Conservation (phyloP, 2,797 vertebrate species). For the Spea hammondii region DNA sequence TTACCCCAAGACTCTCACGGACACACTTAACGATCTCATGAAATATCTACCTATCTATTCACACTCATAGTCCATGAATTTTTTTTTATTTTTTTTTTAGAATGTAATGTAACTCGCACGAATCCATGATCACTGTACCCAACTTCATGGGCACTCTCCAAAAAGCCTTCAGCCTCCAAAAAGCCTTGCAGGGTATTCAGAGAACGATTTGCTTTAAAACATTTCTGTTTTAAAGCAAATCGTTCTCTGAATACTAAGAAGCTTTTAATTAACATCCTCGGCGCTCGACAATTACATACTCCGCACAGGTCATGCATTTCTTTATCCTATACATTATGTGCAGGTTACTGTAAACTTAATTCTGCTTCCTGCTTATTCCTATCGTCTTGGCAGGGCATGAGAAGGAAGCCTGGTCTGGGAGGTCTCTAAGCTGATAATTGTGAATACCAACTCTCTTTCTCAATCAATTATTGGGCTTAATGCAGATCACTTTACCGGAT, state of each 20-base stretch:
- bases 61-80: too few relatives aligned
- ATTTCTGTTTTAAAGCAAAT: neutral
- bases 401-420: conserved; percentile 17
- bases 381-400: conserved; percentile 35
- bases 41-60: too few relatives aligned
- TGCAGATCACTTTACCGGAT: conserved; percentile 42
- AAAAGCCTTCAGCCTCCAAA: neutral
- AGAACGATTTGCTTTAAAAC: too few relatives aligned
- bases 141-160: neutral
- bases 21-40: too few relatives aligned
- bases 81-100: too few relatives aligned
- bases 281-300: neutral
- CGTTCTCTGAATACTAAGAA: neutral
- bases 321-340: neutral
- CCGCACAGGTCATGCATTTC: neutral
- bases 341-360: conserved; percentile 7
- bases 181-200: too few relatives aligned
- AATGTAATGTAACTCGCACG: too few relatives aligned
- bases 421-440: conserved; percentile 50
- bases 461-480: conserved; percentile 23
- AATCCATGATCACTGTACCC: too few relatives aligned
- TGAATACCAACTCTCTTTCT: conserved; percentile 36
- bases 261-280: neutral
- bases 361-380: conserved; percentile 21
- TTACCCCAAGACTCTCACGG: too few relatives aligned